These are phyloP conservation scores for Oreocharis arfaki DNA, from an alignment of 2,113 vertebrate genomes.

Conservation along the genomic window DNA sequence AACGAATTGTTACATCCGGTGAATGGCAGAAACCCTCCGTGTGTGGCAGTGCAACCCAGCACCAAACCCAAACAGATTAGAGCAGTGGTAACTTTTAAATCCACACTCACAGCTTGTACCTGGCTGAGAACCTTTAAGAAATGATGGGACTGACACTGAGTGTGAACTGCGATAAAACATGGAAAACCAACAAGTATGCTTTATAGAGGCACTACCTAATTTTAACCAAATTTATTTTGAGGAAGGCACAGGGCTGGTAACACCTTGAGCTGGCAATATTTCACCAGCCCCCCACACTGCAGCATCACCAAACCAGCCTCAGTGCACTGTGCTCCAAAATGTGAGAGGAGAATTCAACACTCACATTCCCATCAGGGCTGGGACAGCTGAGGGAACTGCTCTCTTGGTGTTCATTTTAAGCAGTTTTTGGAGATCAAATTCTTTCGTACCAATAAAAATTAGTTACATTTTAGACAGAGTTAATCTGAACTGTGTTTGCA, in stretches of 20 bases:
- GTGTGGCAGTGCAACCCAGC: background rate
- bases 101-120: background rate
- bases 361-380: fast-evolving
- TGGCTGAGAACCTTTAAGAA: background rate
- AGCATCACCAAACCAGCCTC: background rate
- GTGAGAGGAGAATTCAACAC: background rate
- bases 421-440: background rate
- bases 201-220: background rate
- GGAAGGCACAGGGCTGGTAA: background rate
- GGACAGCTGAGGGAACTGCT: background rate
- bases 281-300: background rate
- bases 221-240: background rate
- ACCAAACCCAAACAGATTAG: background rate
- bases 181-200: conserved; percentile 16
- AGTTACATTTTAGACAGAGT: background rate
- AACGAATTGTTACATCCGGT: background rate
- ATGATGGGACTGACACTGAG: background rate
- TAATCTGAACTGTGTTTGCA: background rate
- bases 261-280: background rate
- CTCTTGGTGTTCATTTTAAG: background rate
- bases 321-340: background rate
- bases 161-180: background rate
- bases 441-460: background rate
- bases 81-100: background rate
- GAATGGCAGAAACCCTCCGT: background rate